phyloP scores from a whole-genome alignment of 2,797 vertebrate genomes.

The Simalia tracyae region DNA sequence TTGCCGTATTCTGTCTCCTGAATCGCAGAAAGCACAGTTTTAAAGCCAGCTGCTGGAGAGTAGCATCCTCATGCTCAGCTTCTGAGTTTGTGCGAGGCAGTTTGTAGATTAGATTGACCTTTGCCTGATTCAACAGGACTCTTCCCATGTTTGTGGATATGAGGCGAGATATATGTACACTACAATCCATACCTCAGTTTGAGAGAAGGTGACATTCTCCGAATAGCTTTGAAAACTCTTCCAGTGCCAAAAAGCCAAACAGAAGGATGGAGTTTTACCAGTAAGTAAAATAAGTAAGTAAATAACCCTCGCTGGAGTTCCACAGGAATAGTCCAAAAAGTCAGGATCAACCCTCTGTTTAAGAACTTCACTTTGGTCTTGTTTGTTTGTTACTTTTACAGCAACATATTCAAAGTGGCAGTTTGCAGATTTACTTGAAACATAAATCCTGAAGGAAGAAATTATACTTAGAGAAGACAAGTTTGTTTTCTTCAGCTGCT shows the following conservation, averaged over 20 bases:
- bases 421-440: slow-evolving; percentile 59
- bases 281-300: background rate
- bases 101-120: background rate
- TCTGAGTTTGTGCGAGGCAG: background rate
- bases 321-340: slow-evolving; percentile 1
- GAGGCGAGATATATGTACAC: background rate
- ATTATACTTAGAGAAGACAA: slow-evolving; percentile 41
- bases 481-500: slow-evolving; percentile 75
- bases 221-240: background rate
- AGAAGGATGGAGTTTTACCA: background rate
- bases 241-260: background rate
- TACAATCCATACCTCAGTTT: background rate
- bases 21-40: background rate
- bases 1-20: background rate
- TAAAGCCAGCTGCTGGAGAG: background rate
- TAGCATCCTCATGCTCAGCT: background rate
- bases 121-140: background rate
- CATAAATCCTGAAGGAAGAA: slow-evolving; percentile 55
- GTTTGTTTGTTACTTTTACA: slow-evolving; percentile 54
- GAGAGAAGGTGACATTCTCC: background rate
- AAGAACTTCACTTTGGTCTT: slow-evolving; percentile 42
- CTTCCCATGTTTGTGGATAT: background rate
- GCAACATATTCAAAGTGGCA: slow-evolving; percentile 55
- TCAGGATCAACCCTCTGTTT: slow-evolving; percentile 25
- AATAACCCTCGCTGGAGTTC: background rate